These are phyloP conservation scores for Nemotelus nigrinus DNA, from an alignment of 2,888 invertebrate genomes.

Conservation along the genomic window DNA sequence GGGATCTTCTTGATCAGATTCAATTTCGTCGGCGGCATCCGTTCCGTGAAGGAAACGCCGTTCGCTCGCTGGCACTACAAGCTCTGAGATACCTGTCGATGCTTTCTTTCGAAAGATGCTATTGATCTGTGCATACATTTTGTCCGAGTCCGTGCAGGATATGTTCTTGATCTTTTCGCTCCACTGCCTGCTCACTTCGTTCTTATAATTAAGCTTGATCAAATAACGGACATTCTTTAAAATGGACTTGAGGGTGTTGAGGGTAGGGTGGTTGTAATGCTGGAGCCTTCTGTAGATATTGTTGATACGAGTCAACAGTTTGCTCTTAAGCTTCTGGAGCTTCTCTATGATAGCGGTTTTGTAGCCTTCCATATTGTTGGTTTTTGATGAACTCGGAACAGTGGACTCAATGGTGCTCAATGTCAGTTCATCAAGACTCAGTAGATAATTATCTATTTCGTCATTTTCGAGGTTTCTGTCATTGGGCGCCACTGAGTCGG, in stretches of 20 bases:
- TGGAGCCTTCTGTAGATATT: conserved; percentile 26
- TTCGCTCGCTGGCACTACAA: not conserved
- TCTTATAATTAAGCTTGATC: not conserved
- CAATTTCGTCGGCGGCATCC: too few relatives aligned
- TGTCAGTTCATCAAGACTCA: conserved; percentile 5
- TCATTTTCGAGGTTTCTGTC: conserved; percentile 10
- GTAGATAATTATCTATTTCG: conserved; percentile 22
- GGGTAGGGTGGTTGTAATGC: conserved; percentile 12
- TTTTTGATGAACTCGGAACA: conserved; percentile 1
- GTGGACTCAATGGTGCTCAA: not conserved
- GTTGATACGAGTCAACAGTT: not conserved
- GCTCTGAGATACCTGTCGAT: not conserved
- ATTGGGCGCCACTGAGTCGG: not conserved
- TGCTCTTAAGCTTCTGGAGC: conserved; percentile 17
- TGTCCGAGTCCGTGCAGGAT: not conserved
- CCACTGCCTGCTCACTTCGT: conserved; percentile 11
- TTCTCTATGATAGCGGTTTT: not conserved
- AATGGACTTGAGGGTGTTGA: not conserved
- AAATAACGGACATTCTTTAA: conserved; percentile 10
- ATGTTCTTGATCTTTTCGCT: not conserved
- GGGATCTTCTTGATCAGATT: too few relatives aligned
- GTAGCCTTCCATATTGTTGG: conserved; percentile 20
- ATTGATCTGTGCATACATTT: conserved; percentile 7
- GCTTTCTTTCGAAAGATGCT: conserved; percentile 5
- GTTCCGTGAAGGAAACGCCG: too few relatives aligned